A percentile compares a stretch with the other conserved stretches of the same genome.
These are phyloP conservation scores for Lydus trimaculatus DNA, from an alignment of 2,888 invertebrate genomes.

Conservation along the genomic window DNA sequence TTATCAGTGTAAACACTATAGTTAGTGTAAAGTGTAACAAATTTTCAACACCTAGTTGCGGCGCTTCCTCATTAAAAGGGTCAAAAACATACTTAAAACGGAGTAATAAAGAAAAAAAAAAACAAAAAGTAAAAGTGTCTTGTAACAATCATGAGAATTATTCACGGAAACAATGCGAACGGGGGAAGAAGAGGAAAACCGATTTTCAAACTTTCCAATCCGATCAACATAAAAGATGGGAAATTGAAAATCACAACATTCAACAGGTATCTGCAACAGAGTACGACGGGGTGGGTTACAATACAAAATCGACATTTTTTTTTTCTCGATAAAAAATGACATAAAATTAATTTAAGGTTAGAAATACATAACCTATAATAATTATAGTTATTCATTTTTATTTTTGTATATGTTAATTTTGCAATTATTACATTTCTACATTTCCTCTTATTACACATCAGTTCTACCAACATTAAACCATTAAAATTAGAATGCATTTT, in stretches of 20 bases:
- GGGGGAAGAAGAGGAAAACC: neutral
- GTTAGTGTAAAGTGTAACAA: too few species aligned
- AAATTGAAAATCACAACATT: slow-evolving; percentile 2
- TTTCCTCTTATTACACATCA: neutral
- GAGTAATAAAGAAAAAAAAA: too few species aligned
- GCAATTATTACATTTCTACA: neutral
- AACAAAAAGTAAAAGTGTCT: too few species aligned
- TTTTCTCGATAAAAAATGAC: neutral
- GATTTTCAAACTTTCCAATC: neutral
- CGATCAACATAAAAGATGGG: slow-evolving; percentile 3
- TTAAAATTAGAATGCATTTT: slow-evolving; percentile 38
- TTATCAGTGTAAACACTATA: too few species aligned
- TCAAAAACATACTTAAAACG: too few species aligned
- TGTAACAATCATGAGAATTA: neutral
- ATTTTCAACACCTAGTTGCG: too few species aligned
- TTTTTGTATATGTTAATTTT: neutral
- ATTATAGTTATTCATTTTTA: neutral
- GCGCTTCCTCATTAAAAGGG: too few species aligned
- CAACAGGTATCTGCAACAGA: neutral
- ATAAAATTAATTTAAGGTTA: too few species aligned
- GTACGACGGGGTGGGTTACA: too few species aligned
- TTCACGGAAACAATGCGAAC: neutral
- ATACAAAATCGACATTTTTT: too few species aligned
- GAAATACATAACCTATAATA: neutral
- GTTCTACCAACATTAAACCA: slow-evolving; percentile 26